Evolutionary conservation across 2,888 invertebrate genomes (phyloP).

Genomic region (Melinaea menophilus): DNA sequence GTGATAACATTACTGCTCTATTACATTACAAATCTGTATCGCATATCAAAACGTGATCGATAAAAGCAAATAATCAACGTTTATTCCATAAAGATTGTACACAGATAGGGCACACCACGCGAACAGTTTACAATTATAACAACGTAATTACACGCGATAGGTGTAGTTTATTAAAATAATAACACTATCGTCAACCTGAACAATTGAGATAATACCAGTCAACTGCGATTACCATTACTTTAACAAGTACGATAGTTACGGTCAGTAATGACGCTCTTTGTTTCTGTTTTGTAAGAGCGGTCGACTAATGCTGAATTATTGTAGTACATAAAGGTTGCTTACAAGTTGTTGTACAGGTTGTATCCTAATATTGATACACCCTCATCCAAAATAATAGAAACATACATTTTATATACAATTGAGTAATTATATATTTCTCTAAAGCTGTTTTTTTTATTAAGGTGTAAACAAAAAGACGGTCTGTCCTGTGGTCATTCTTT

Average conservation of each 20-base stretch:
- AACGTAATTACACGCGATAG: slow-evolving; percentile 16
- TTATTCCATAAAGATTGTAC: slow-evolving; percentile 15
- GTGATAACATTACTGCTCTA: too few relatives aligned
- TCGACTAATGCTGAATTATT: slow-evolving; percentile 4
- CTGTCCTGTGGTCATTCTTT: too few relatives aligned
- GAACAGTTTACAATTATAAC: slow-evolving; percentile 26
- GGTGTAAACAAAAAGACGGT: too few relatives aligned
- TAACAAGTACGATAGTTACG: slow-evolving; percentile 37
- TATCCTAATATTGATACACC: too few relatives aligned
- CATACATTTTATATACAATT: too few relatives aligned
- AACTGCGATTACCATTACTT: slow-evolving; percentile 47
- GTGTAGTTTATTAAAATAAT: slow-evolving; percentile 40
- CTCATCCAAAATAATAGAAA: too few relatives aligned
- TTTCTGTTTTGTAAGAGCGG: slow-evolving; percentile 18
- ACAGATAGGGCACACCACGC: slow-evolving; percentile 11
- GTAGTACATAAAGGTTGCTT: neutral
- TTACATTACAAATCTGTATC: too few relatives aligned
- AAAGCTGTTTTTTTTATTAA: too few relatives aligned
- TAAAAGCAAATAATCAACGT: neutral
- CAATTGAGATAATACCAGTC: slow-evolving; percentile 40
- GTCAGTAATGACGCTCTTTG: slow-evolving; percentile 23
- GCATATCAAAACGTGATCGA: too few relatives aligned
- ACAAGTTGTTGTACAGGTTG: neutral
- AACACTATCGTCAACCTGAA: slow-evolving; percentile 31
- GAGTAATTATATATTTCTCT: too few relatives aligned